A percentile compares a stretch with the other conserved stretches of the same genome.
Conservation (phyloP, 1,140 invertebrate genomes). For the Temnothorax nylanderi region DNA sequence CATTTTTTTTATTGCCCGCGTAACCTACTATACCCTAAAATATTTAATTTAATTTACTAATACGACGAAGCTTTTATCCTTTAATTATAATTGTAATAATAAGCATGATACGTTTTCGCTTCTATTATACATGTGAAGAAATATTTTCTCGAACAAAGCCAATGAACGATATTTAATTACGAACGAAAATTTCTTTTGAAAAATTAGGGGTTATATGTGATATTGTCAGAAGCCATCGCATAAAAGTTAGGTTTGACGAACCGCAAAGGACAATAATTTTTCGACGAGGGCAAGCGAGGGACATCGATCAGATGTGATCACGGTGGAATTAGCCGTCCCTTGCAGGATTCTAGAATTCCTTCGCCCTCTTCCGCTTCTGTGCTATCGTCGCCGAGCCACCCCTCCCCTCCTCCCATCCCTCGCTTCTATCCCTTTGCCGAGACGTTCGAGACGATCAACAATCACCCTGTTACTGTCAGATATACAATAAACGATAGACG, state of each 20-base stretch:
- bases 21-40: too few relatives aligned
- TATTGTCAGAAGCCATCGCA: neutral
- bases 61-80: neutral
- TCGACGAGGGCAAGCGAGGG: conserved; percentile 76
- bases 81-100: neutral
- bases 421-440: conserved; percentile 41
- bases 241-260: conserved; percentile 30
- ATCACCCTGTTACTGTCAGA: conserved; percentile 62
- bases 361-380: conserved; percentile 63
- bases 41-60: conserved; percentile 18
- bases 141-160: conserved; percentile 14
- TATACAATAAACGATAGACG: conserved; percentile 60
- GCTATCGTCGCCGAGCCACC: conserved; percentile 48
- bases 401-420: neutral
- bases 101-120: neutral
- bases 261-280: conserved; percentile 79
- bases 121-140: neutral
- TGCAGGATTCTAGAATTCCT: conserved; percentile 80
- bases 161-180: neutral
- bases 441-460: conserved; percentile 48
- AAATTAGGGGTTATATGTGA: neutral
- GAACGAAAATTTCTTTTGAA: conserved; percentile 22
- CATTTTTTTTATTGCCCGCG: neutral
- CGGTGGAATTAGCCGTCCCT: conserved; percentile 84
- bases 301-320: conserved; percentile 84